Base-by-base conservation (phyloP, 2,113 vertebrate genomes). In the Macquaria australasica region DNA sequence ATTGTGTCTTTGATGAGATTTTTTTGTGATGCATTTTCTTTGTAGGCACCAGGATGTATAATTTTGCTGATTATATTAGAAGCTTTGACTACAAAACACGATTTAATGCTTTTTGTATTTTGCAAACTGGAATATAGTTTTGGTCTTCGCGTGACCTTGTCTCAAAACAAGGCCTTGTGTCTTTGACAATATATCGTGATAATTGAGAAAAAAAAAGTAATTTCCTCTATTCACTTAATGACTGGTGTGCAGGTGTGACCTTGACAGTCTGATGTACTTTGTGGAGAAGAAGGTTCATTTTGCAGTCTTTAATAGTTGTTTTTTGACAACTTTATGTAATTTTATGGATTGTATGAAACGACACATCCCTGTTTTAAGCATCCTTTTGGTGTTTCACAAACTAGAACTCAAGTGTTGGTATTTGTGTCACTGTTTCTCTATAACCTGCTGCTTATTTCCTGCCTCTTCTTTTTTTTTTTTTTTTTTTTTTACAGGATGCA, bases 401-500 rank as follows among this genome's bases (percentile, higher is more conserved):
- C 73, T 10, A 15, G 4, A 41, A 43, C 23, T 20, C 14, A n/a
- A 34, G 8, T 34, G 34, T 58, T 28, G 21, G 45, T 68, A 0
- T 75, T 75, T 82, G 15, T 64, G 55, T 56, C n/a, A 0, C 50
- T 23, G n/a, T 43, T 53, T 80, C 31, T 63, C 37, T 8, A 16
- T 23, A 56, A 74, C 8, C 68, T 39, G 50, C 5, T 76, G 51
- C 53, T 74, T 73, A 68, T 76, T 86, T 69, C n/a, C 0, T 69
- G 37, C 34, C 50, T 43, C 39, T 66, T 64, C 31, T 43, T 43
- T 2, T 43, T 43, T 43, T 9, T 41, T 6, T 41, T 41, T 41
- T 41, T 28, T 39, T 31, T 48, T 56, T 34, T 28, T 64, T 8
- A 12, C 21, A 45, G 41, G 70, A 25, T 85, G 86, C 74, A 58